phyloP scores from a whole-genome alignment of 2,797 vertebrate genomes.

The Phyllotis vaccarum region DNA sequence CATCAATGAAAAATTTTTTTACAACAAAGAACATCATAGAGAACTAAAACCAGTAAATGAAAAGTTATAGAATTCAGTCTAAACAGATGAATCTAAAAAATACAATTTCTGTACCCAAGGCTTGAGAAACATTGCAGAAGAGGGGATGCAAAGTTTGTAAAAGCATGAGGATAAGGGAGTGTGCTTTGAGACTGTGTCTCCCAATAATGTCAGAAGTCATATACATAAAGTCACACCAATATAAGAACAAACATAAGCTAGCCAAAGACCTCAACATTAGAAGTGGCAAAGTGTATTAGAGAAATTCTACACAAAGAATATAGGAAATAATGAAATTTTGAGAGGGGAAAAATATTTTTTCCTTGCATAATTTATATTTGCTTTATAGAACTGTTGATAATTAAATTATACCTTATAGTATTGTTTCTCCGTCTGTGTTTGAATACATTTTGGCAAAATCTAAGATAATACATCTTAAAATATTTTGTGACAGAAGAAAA shows the following conservation, averaged over 20 bases:
- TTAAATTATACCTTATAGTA: not conserved
- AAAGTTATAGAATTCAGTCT: not conserved
- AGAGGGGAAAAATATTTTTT: not conserved
- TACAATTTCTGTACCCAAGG: not conserved
- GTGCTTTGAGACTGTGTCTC: not conserved
- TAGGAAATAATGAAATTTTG: not conserved
- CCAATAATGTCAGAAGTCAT: not conserved
- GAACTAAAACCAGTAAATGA: not conserved
- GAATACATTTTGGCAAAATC: not conserved
- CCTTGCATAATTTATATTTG: not conserved
- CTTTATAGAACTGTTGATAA: too few relatives aligned
- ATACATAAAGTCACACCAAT: not conserved
- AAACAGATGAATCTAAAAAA: too few relatives aligned
- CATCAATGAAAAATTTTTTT: not conserved
- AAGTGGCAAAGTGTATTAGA: too few relatives aligned
- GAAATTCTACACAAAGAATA: not conserved
- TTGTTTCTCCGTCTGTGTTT: not conserved
- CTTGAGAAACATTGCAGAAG: not conserved
- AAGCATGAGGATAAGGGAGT: not conserved
- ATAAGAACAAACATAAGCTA: not conserved
- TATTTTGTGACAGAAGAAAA: not conserved
- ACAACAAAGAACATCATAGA: not conserved
- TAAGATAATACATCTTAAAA: not conserved
- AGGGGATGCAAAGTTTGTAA: not conserved
- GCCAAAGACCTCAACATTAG: not conserved